Evolutionary conservation across 2,888 invertebrate genomes (phyloP), one percentile per base, ranked within the genome.

Genomic region (Cheilosia soror): DNA sequence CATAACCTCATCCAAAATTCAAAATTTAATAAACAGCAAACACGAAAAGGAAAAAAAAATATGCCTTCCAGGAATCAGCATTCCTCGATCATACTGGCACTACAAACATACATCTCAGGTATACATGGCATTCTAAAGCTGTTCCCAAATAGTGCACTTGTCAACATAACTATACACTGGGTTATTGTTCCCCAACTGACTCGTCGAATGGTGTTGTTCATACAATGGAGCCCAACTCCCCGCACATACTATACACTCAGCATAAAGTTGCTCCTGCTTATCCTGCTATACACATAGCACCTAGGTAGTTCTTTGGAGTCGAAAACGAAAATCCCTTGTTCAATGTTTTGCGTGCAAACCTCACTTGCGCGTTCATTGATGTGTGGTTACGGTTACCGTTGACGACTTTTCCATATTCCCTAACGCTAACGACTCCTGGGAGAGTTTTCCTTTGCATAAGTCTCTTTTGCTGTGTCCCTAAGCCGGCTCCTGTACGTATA

Each of bases 71-170:
- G 62, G 63, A 79, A 68, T 73, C 53, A 73, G 55, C 58, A 78
- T 73, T 83, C 72, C 63, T 31, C 9, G 40, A 51, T 15, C 53
- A 71, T 31, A 5, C 9, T 20, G 40, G 13, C 29, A 31, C 27
- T 49, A 51, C 57, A 81, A 69, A 47, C 40, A 68, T 58, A 58
- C 63, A 65, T 44, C 69, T 57, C 29, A 37, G 40, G 33, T 55
- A 27, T 49, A 27, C 3, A 37, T 29, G 58, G 69, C 65, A 66
- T 68, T 57, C 68, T 49, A 84, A 84, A 75, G 73, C 84, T 85
- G 80, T 85, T 80, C 76, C 76, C 80, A 85, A 85, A 72, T 85
- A 85, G 84, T 85, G 84, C 84, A 85, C 76, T 85, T 85, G 84
- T 85, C 84, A 85, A 85, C 80, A 85, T 85, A 71, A 80, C 80